Evolutionary conservation across 2,888 invertebrate genomes (phyloP), one percentile per base, ranked within the genome.

Genomic region (Pyrrhia umbra): DNA sequence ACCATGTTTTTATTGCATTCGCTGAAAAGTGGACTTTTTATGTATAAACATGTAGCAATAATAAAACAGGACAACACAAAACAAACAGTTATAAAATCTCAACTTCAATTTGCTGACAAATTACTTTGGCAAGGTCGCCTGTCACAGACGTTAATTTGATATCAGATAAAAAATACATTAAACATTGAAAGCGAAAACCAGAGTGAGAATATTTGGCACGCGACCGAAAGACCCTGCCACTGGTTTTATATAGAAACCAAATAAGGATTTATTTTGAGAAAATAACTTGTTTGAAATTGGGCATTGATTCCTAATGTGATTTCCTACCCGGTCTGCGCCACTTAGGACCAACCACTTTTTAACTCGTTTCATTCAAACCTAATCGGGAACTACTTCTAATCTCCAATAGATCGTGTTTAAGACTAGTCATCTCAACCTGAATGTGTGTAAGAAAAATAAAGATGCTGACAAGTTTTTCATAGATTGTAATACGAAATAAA

Each of bases 91-190:
- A 58, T 60, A 63, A 47, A 61, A 23, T 63, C 56, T 61, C 27
- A 58, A 65, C 68, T 42, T 20, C 54, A 70, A 78, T 73, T 63
- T 54, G 45, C 39, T 78, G 21, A 69, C 61, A 70, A 74, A 77
- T 74, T 61, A 65, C 47, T 65, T 74, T 42, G 13, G 18, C 68
- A 66, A 74, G 73, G 76, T 68, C 56, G 30, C 56, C 45, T 54
- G 68, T 66, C 69, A 65, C 54, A 43, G 43, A 37, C 47, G 61
- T 78, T 75, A 73, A 66, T 72, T 67, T 42, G 50, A 69, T 64
- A 62, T 43, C 54, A 63, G 56, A 60, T 66, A 65, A 49, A 61
- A 65, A 60, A 54, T n/a, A 27, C 37, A 57, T 30, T 30, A 46
- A 49, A 27, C 37, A 57, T 30, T 30, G 49, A 49, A 58, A 61